phyloP scores from a whole-genome alignment of 2,797 vertebrate species.

The Hyperoplus immaculatus region DNA sequence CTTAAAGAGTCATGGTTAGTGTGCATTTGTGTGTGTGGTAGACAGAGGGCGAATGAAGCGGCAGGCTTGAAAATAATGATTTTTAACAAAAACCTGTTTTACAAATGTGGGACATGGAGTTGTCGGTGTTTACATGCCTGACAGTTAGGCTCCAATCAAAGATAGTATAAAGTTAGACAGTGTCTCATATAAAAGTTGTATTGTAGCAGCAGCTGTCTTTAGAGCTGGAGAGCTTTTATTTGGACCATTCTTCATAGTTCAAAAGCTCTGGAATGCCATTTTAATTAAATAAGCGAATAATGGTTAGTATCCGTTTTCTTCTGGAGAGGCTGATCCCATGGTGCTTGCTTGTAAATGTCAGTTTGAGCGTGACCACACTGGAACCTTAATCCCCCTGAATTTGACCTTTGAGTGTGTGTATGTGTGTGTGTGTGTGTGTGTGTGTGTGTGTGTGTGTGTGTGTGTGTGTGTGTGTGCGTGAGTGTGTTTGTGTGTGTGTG shows the following conservation, averaged over 20 bases:
- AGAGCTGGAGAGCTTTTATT: neutral
- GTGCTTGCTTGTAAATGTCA: conserved; percentile 18
- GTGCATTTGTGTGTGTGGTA: too few relatives aligned
- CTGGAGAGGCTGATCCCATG: conserved; percentile 10
- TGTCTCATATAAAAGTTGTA: neutral
- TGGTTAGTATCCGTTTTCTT: conserved; percentile 3
- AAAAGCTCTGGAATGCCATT: neutral
- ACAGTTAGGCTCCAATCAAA: neutral
- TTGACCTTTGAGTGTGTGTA: conserved; percentile 26
- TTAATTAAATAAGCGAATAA: conserved; percentile 6
- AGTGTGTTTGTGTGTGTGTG: too few relatives aligned
- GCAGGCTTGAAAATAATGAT: neutral
- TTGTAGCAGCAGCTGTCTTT: neutral
- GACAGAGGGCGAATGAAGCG: neutral
- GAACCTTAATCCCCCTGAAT: conserved; percentile 22
- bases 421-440: conserved; percentile 11
- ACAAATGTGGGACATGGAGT: neutral
- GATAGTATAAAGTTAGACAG: too few relatives aligned
- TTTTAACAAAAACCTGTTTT: neutral
- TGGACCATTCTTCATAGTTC: neutral
- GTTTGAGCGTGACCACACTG: conserved; percentile 10
- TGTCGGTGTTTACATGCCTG: neutral
- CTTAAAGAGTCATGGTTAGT: neutral
- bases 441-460: neutral
- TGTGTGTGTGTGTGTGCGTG: too few relatives aligned